These are phyloP conservation scores for Proterorhinus semilunaris DNA, from an alignment of 2,113 vertebrate genomes.

Conservation along the genomic window DNA sequence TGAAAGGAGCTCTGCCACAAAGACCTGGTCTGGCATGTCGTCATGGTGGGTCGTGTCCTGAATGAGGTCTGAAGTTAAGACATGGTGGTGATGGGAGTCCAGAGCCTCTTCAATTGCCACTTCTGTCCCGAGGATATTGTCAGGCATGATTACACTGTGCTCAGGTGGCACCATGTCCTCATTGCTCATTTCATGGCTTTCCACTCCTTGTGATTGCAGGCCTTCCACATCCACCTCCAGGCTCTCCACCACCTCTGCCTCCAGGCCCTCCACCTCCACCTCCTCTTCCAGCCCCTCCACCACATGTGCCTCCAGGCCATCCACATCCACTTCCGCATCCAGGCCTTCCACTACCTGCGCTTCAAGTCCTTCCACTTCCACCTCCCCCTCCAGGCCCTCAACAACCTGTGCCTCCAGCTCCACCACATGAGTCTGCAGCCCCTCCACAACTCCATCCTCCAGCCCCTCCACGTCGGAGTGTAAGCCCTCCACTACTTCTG, in stretches of 20 bases:
- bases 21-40: slow-evolving; percentile 92
- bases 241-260: slow-evolving; percentile 81
- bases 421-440: slow-evolving; percentile 66
- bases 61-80: slow-evolving; percentile 85
- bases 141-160: slow-evolving; percentile 88
- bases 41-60: slow-evolving; percentile 81
- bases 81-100: slow-evolving; percentile 83
- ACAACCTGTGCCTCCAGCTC: slow-evolving; percentile 78
- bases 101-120: slow-evolving; percentile 93
- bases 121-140: slow-evolving; percentile 89
- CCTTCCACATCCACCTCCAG: slow-evolving; percentile 78
- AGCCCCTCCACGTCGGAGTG: slow-evolving; percentile 80
- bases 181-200: slow-evolving; percentile 65
- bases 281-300: slow-evolving; percentile 86
- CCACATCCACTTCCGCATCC: slow-evolving; percentile 69
- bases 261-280: slow-evolving; percentile 74
- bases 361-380: slow-evolving; percentile 79
- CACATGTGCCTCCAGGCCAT: slow-evolving; percentile 78
- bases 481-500: slow-evolving; percentile 80
- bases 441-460: slow-evolving; percentile 84
- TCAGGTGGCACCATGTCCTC: slow-evolving; percentile 83
- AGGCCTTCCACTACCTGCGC: slow-evolving; percentile 66
- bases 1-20: slow-evolving; percentile 92
- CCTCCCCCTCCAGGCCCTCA: slow-evolving; percentile 80
- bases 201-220: slow-evolving; percentile 70